phyloP scores from a whole-genome alignment of 2,113 vertebrate genomes.

The Centropus unirufus region DNA sequence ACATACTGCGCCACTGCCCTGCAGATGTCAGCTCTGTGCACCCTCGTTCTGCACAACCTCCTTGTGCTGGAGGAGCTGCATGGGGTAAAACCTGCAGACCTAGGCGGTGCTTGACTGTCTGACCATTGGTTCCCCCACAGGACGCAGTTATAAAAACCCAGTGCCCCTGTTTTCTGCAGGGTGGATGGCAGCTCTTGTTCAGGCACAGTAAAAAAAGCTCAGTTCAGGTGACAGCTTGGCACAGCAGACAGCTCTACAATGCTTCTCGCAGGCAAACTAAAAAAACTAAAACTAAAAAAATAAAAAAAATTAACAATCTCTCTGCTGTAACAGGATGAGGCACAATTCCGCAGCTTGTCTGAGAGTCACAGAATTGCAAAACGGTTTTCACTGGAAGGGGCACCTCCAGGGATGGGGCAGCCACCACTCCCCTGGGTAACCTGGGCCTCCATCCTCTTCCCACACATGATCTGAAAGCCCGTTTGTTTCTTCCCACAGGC shows the following conservation, averaged over 20 bases:
- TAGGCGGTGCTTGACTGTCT: rapidly evolving
- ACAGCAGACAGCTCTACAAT: background rate
- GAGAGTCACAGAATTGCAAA: no score
- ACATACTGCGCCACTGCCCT: rapidly evolving
- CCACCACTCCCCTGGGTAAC: no score
- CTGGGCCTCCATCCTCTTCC: background rate
- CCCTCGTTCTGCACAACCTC: background rate
- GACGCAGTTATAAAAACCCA: no score
- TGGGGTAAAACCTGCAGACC: rapidly evolving
- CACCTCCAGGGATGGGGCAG: no score
- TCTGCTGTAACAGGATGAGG: background rate
- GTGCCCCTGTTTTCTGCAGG: background rate
- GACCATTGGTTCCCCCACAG: rapidly evolving
- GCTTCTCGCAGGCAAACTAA: background rate
- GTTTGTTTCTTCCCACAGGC: background rate
- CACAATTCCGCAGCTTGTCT: rapidly evolving
- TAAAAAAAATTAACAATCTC: rapidly evolving
- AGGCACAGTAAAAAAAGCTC: background rate
- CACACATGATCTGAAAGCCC: rapidly evolving
- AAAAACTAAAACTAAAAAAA: no score
- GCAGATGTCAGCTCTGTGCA: rapidly evolving
- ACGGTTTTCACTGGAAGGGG: no score
- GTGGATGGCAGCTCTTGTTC: background rate
- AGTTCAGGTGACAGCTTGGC: no score
- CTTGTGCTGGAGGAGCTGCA: background rate